Base-by-base conservation (phyloP, 2,888 invertebrate species). In the Limnephilus auricula region DNA sequence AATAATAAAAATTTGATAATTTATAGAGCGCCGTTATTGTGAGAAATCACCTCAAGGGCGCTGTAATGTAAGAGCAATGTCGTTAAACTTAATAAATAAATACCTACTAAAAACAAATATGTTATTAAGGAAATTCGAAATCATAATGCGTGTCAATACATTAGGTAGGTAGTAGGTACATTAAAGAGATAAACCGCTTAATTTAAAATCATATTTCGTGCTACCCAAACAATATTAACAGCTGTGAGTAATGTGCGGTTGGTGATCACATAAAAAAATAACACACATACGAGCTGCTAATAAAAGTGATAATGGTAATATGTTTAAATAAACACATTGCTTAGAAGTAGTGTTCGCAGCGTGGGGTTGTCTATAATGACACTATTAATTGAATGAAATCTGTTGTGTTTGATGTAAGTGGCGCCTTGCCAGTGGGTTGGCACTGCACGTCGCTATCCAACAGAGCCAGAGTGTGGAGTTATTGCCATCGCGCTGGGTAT, bases 391-490 rank as follows among this genome's bases (percentile, higher is more conserved):
- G 87, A 87, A 87, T 32, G 87, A 87, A 87, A 87, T 87, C 87
- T 87, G 89, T 89, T 82, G 82, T 80, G 89, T 89, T 89, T 89
- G 89, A 82, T 89, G 82, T 89, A 89, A 89, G 37, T 45, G 78
- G 89, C 89, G 40, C 31, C 89, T 82, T 40, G 85, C 40, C 40
- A 30, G 85, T 37, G 37, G 50, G 45, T 30, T 84, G 84, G 84
- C 84, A 32, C 84, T 84, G 84, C 84, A 37, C 25, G 84, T 32
- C 80, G 80, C 84, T 84, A 40, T 32, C 34, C 80, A 80, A 80
- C 80, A 18, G 84, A 80, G 80, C 15, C 25, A 80, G 32, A 32
- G n/a, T 84, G 37, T 10, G 37, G 84, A 84, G n/a, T 84, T 84
- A 80, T 80, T 80, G 31, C 31, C 32, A 31, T 80, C 31, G 18